phyloP scores from a whole-genome alignment of 2,797 vertebrate genomes.

The Pangasius djambal region DNA sequence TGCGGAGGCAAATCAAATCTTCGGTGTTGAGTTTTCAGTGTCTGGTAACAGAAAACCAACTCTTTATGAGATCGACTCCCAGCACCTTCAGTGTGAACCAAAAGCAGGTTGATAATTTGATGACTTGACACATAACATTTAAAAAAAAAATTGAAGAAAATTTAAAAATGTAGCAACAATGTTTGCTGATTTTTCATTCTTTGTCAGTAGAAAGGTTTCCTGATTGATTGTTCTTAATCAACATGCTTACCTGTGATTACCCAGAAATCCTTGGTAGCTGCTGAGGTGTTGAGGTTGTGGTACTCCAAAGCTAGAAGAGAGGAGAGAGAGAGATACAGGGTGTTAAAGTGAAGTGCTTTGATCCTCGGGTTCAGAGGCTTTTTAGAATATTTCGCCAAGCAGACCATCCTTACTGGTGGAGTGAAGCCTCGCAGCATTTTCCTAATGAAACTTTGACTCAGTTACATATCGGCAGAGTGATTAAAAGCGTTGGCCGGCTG shows the following conservation, averaged over 20 bases:
- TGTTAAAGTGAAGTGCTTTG: conserved; percentile 41
- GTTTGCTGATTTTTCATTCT: neutral
- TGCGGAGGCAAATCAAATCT: neutral
- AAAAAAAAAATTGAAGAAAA: neutral
- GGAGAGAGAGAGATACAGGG: conserved; percentile 17
- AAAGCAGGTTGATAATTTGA: neutral
- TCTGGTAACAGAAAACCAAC: neutral
- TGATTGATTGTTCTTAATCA: neutral
- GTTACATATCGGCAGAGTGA: conserved; percentile 71
- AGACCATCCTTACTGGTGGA: conserved; percentile 27
- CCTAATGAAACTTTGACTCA: conserved; percentile 60
- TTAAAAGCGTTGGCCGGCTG: conserved; percentile 65
- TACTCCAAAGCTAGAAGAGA: conserved; percentile 89
- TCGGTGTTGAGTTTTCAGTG: neutral
- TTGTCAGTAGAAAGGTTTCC: too few species aligned
- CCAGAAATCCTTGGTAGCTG: conserved; percentile 93
- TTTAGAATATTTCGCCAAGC: conserved; percentile 19
- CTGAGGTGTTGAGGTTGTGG: conserved; percentile 93
- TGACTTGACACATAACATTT: neutral
- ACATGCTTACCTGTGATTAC: conserved; percentile 90
- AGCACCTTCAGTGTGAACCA: neutral
- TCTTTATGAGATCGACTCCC: neutral
- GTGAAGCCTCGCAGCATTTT: conserved; percentile 40
- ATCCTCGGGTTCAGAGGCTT: conserved; percentile 44
- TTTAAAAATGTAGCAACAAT: neutral